These are phyloP conservation scores for Hypena proboscidalis DNA, from an alignment of 2,888 invertebrate genomes.

Conservation along the genomic window DNA sequence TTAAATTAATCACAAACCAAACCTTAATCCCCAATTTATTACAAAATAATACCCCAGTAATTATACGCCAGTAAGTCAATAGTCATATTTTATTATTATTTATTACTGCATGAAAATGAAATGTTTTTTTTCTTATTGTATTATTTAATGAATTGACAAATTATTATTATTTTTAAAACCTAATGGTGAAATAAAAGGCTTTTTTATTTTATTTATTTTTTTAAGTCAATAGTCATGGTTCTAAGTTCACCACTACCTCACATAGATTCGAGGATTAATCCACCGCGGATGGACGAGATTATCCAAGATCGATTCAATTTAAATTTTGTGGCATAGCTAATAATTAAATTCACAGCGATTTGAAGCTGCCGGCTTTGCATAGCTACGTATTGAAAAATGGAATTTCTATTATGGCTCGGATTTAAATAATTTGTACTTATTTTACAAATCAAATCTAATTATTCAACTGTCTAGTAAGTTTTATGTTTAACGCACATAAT, in stretches of 20 bases:
- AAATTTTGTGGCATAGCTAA: constrained; percentile 49
- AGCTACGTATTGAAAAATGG: constrained; percentile 27
- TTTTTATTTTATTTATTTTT: too few relatives aligned
- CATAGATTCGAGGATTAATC: constrained; percentile 20
- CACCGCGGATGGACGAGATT: constrained; percentile 41
- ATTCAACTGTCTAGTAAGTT: too few relatives aligned
- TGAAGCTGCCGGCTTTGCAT: constrained; percentile 33
- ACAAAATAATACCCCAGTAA: neutral
- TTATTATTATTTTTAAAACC: too few relatives aligned
- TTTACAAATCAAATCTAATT: too few relatives aligned
- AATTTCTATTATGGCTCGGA: neutral
- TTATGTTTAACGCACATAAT: too few relatives aligned
- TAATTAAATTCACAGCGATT: constrained; percentile 54
- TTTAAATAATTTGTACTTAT: neutral
- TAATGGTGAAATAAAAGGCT: too few relatives aligned
- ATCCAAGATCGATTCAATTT: constrained; percentile 51
- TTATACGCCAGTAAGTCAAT: constrained; percentile 8
- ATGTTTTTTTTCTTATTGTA: too few relatives aligned
- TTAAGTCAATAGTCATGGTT: constrained; percentile 24
- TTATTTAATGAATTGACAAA: too few relatives aligned
- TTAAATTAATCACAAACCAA: neutral
- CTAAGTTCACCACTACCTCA: constrained; percentile 17
- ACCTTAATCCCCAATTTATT: neutral
- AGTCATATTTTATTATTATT: constrained; percentile 20
- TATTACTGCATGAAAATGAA: too few relatives aligned